Percentiles rank a stretch among this genome's conserved stretches.
phyloP scores from a whole-genome alignment of 92 coral and sea anemone genomes.

The Porites evermanni region DNA sequence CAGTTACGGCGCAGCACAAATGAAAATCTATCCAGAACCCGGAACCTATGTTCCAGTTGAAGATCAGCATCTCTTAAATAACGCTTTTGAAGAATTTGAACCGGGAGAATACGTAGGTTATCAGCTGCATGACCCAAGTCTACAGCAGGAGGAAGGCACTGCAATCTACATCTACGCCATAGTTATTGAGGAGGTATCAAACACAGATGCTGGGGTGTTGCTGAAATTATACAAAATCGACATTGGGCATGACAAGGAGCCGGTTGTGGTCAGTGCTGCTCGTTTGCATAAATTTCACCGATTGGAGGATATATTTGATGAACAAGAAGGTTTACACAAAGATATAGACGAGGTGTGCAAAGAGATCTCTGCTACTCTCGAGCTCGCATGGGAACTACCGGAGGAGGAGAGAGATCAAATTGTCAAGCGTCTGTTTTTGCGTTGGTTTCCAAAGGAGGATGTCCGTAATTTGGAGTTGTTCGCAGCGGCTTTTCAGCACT shows the following conservation, averaged over 20 bases:
- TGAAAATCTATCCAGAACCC: too few species aligned
- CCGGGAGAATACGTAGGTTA: too few species aligned
- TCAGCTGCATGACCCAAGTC: too few species aligned
- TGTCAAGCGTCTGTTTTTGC: too few species aligned
- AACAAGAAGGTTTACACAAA: neutral
- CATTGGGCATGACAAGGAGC: slow-evolving; percentile 49
- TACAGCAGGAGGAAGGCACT: too few species aligned
- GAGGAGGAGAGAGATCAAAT: slow-evolving; percentile 48
- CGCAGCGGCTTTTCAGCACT: slow-evolving; percentile 53
- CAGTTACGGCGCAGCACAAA: too few species aligned
- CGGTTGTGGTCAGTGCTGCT: slow-evolving; percentile 46
- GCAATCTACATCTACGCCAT: slow-evolving; percentile 36
- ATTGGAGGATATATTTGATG: neutral
- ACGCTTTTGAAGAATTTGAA: too few species aligned
- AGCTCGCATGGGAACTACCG: slow-evolving; percentile 65
- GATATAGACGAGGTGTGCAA: neutral
- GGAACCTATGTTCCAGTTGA: too few species aligned
- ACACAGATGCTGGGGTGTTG: neutral
- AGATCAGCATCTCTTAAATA: too few species aligned
- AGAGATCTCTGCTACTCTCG: slow-evolving; percentile 34
- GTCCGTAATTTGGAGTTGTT: slow-evolving; percentile 56
- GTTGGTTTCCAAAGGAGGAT: slow-evolving; percentile 74
- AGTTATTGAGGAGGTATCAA: slow-evolving; percentile 55
- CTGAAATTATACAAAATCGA: slow-evolving; percentile 54
- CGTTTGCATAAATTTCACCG: slow-evolving; percentile 64